A percentile compares a stretch with the other conserved stretches of the same genome.
Conservation (phyloP, 2,113 vertebrate genomes). For the Illadopsis cleaveri region DNA sequence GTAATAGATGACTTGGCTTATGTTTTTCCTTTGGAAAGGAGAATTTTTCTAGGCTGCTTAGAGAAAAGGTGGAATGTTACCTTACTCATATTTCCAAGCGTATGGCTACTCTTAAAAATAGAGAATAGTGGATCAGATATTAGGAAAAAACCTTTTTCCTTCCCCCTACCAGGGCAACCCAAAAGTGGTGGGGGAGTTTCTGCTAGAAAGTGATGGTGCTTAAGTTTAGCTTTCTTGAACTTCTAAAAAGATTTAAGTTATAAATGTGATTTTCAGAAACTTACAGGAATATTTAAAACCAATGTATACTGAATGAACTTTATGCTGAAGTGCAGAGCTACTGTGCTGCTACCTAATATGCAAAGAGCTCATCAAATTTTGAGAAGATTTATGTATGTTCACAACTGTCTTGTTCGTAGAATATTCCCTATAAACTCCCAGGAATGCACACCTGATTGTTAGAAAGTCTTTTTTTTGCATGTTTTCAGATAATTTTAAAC, state of each 20-base stretch:
- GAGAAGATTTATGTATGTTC: not conserved
- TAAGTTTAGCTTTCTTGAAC: not conserved
- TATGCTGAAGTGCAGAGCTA: not conserved
- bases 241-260: not conserved
- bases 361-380: not conserved
- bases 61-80: not conserved
- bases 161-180: accelerated
- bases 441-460: not conserved
- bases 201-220: not conserved
- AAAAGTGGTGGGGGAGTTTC: not conserved
- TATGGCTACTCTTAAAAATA: not conserved
- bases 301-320: not conserved
- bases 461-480: not conserved
- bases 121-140: not conserved
- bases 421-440: not conserved
- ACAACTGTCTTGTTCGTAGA: not conserved
- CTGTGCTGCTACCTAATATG: not conserved
- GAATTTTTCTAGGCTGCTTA: not conserved
- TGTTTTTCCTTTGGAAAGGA: not conserved
- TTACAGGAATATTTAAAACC: not conserved
- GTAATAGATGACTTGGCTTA: not conserved
- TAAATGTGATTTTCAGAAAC: not conserved
- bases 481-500: not conserved
- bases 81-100: not conserved
- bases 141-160: not conserved